Evolutionary conservation across 2,888 invertebrate genomes (phyloP), one percentile per base, ranked within the genome.

Genomic region (Antheraea assamensis): DNA sequence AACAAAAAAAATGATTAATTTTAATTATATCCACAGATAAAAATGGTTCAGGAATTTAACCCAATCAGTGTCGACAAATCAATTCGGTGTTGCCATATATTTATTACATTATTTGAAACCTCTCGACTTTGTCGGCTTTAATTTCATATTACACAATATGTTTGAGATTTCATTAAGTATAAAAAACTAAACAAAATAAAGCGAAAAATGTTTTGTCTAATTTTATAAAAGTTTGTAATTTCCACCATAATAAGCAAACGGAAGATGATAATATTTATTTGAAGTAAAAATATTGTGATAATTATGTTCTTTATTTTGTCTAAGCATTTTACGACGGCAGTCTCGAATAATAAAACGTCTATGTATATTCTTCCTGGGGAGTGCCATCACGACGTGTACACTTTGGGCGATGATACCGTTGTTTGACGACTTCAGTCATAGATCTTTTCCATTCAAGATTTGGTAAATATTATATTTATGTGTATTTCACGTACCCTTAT

Each of bases 351-450:
- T 93, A 72, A 88, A 85, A 58, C 84, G 83, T 0, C 77, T 93
- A 0, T 90, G 90, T 73, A 75, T 83, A 68, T 87, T 92, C 76
- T 92, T 93, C 74, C 73, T 92, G 74, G 79, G 82, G 17, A 88
- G 87, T 64, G 92, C 91, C 0, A 77, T 84, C 13, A 87, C 87
- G 0, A 92, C 92, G 0, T 88, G 88, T 77, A 85, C 87, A 0
- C 80, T 92, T 30, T 94, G 94, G 94, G 90, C 87, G 1, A 80
- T 90, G 75, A 88, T 90, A 74, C 94, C 94, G 0, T 76, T 93
- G 19, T 86, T 93, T 10, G 91, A 92, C 47, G 81, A 79, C 1
- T 82, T 83, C 3, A 89, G 84, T 8, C 83, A 82, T 1, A 85
- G 90, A 73, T 83, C 83, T 0, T 93, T 92, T 73, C 94, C 93